A percentile compares a stretch with the other conserved stretches of the same genome.
phyloP scores from a whole-genome alignment of 2,888 invertebrate species.

The Eupithecia pulchellata region DNA sequence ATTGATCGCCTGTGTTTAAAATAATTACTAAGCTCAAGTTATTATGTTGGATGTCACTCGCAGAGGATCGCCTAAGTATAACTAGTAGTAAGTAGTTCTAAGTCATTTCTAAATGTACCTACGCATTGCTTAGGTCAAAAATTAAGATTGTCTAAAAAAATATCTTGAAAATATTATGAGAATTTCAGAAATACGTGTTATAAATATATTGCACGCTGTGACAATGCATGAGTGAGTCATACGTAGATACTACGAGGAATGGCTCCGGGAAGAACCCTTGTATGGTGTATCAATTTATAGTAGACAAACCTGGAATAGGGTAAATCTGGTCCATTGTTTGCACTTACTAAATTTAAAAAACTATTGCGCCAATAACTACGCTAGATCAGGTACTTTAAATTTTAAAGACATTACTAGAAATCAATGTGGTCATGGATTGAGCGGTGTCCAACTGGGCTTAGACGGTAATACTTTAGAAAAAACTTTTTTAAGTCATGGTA shows the following conservation, averaged over 20 bases:
- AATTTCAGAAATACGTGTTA: too few relatives aligned
- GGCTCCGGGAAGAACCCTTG: not conserved
- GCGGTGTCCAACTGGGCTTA: not conserved
- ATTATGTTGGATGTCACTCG: not conserved
- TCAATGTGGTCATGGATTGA: not conserved
- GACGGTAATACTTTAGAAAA: too few relatives aligned
- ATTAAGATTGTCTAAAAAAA: not conserved
- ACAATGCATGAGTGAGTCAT: not conserved
- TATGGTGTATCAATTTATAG: not conserved
- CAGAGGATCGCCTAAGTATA: not conserved
- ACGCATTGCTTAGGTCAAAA: not conserved
- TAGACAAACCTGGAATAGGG: conserved; percentile 25
- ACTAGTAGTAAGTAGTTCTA: too few relatives aligned
- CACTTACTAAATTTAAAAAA: not conserved
- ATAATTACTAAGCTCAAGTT: not conserved
- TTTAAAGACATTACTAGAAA: conserved; percentile 3
- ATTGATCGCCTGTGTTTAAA: not conserved
- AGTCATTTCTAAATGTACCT: too few relatives aligned
- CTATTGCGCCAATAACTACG: not conserved
- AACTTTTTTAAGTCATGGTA: too few relatives aligned
- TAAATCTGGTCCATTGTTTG: conserved; percentile 23
- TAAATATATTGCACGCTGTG: too few relatives aligned
- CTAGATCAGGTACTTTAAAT: conserved; percentile 2
- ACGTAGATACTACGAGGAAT: not conserved
- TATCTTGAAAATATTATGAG: too few relatives aligned